phyloP scores from a whole-genome alignment of 2,888 invertebrate genomes.

The Peribatodes rhomboidaria region DNA sequence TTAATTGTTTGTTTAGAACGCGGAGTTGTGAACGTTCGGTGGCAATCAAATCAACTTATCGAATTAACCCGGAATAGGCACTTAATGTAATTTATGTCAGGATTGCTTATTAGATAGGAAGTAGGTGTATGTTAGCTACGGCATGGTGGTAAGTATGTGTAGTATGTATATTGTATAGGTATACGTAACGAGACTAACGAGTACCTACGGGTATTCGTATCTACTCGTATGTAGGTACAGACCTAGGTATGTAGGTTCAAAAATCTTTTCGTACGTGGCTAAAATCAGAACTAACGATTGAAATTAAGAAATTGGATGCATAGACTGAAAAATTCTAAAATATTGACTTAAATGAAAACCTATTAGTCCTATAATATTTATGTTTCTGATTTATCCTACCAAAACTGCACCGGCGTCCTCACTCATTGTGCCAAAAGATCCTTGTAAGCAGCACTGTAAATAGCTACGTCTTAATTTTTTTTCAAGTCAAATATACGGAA shows the following conservation, averaged over 20 bases:
- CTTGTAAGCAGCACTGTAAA: too few relatives aligned
- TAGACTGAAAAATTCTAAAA: too few relatives aligned
- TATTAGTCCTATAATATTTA: too few relatives aligned
- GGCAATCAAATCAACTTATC: conserved; percentile 51
- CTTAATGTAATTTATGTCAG: conserved; percentile 29
- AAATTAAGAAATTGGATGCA: too few relatives aligned
- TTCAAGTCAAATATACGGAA: neutral
- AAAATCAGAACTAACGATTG: too few relatives aligned
- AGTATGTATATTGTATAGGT: neutral
- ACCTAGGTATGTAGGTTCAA: too few relatives aligned
- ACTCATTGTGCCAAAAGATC: too few relatives aligned
- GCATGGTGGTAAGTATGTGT: neutral
- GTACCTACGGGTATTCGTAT: neutral
- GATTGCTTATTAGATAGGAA: conserved; percentile 31
- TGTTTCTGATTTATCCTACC: too few relatives aligned
- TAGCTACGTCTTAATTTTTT: too few relatives aligned
- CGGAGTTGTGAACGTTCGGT: conserved; percentile 44
- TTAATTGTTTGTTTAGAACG: conserved; percentile 48
- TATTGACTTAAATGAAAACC: too few relatives aligned
- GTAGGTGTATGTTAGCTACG: neutral
- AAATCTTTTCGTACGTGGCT: too few relatives aligned
- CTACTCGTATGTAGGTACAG: neutral
- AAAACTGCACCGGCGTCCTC: too few relatives aligned
- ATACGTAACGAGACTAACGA: neutral
- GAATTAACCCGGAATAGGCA: conserved; percentile 41